These are phyloP conservation scores for Microplitis deprimator DNA, from an alignment of 2,888 invertebrate genomes.

Conservation along the genomic window DNA sequence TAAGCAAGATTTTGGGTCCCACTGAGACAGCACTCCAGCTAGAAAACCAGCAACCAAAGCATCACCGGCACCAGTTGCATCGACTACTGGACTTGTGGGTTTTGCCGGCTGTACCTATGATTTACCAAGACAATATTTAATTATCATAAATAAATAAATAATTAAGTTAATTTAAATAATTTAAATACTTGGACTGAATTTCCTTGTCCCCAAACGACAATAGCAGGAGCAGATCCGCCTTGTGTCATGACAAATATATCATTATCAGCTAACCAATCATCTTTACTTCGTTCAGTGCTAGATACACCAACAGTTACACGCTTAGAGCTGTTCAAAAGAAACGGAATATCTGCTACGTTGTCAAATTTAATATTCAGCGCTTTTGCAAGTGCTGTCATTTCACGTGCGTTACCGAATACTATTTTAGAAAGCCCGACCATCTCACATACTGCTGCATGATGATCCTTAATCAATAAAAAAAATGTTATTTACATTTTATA, in stretches of 20 bases:
- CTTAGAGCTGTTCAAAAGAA: slow-evolving; percentile 63
- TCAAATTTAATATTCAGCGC: slow-evolving; percentile 61
- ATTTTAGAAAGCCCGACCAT: slow-evolving; percentile 66
- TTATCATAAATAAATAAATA: slow-evolving; percentile 3
- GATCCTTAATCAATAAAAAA: slow-evolving; percentile 53
- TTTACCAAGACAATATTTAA: slow-evolving; percentile 4
- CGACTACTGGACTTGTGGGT: slow-evolving; percentile 58
- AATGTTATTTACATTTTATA: slow-evolving; percentile 2
- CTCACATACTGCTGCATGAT: slow-evolving; percentile 63
- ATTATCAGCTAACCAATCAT: slow-evolving; percentile 61
- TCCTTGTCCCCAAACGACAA: slow-evolving; percentile 65
- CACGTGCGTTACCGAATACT: slow-evolving; percentile 64
- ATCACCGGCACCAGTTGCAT: slow-evolving; percentile 71
- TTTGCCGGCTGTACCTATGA: slow-evolving; percentile 57
- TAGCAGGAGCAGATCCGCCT: slow-evolving; percentile 63
- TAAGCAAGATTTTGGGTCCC: slow-evolving; percentile 65
- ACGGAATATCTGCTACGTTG: slow-evolving; percentile 62
- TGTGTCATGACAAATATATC: slow-evolving; percentile 66
- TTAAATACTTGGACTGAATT: slow-evolving; percentile 58
- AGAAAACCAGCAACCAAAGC: slow-evolving; percentile 70
- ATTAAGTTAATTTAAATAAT: background rate
- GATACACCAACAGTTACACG: slow-evolving; percentile 60
- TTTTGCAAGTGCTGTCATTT: slow-evolving; percentile 64
- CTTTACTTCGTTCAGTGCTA: slow-evolving; percentile 51
- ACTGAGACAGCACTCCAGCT: slow-evolving; percentile 62